Evolutionary conservation across 1,140 invertebrate species (phyloP), one percentile per base, ranked within the genome.

Genomic region (Antheraea pernyi): DNA sequence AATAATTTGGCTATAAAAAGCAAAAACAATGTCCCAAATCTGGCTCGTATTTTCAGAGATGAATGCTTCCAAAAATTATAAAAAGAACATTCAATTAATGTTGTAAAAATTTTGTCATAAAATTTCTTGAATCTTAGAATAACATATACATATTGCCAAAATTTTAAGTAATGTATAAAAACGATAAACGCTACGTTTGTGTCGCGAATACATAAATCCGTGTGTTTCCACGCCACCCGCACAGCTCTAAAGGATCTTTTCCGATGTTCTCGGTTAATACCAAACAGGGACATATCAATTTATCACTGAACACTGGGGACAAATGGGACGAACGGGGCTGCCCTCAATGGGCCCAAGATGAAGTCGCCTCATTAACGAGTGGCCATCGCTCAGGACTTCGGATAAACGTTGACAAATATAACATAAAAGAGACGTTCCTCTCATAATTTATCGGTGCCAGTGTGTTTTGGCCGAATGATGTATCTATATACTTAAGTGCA

Each of bases 331-430:
- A 61, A 22, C 3, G 30, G 30, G 16, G 60, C 60, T 16, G 60
- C 19, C 60, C 60, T 61, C 60, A 61, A 61, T 61, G 60, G 60
- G 19, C 6, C 30, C 60, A 60, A 61, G 60, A 61, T 61, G 60
- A 30, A 61, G 60, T 61, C 60, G 19, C 19, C 60, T 16, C 60
- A 61, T 36, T 61, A 61, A 61, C 22, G 60, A 61, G 60, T 36
- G 60, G 19, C 60, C 60, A 61, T 61, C 60, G 30, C 30, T 61
- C 60, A 61, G 60, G 19, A 30, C 11, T 22, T 36, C 60, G 60
- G 60, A 61, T 61, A 61, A 61, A 61, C 60, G 60, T 61, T 61
- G 60, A 61, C 60, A 61, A 61, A 61, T 61, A 16, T 61, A 61
- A 53, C 46, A 53, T 61, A 61, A 61, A 61, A 16, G 60, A 61